Evolutionary conservation across 1,140 invertebrate species (phyloP), one percentile per base, ranked within the genome.

Genomic region (Leptinotarsa defecta): DNA sequence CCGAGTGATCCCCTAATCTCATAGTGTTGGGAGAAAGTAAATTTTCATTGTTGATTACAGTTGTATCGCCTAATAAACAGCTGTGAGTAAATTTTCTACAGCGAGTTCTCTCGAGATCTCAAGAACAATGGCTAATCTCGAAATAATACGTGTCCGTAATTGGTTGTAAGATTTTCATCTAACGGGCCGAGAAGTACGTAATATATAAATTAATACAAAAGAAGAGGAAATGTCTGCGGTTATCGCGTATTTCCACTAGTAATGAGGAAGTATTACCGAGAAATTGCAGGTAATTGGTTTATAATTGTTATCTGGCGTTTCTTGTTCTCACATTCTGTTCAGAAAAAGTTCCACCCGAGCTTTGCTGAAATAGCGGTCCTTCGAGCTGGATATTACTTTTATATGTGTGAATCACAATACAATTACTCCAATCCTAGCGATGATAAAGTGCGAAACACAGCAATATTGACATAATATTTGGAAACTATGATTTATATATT

Each of bases 131-230:
- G 64, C 27, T 34, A 34, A 65, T 65, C 64, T 65, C 17, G 6
- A 65, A 57, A 57, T 57, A 57, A 57, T 57, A 57, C 52, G 4
- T 15, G 52, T 3, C 52, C 4, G 22, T 65, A 65, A 65, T 65
- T 65, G 15, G 13, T 65, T 20, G 64, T 17, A 65, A 15, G 20
- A 65, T 65, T 65, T 65, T 34, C 64, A 65, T 65, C 64, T 65
- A 65, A 65, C 64, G 64, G 17, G 13, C 4, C 20, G 71, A 67
- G 48, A 61, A 61, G 52, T 57, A 19, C 15, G 52, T 19, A 57
- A 19, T 19, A 57, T 57, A 57, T 17, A 57, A 19, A 57, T 19
- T 15, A 57, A 43, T 43, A 43, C 34, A 57, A 57, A 15, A 57
- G n/a, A 57, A 57, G 52, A 57, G 52, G 52, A 57, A 57, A 57